Conservation (phyloP, 2,888 invertebrate species). For the Vanessa cardui region DNA sequence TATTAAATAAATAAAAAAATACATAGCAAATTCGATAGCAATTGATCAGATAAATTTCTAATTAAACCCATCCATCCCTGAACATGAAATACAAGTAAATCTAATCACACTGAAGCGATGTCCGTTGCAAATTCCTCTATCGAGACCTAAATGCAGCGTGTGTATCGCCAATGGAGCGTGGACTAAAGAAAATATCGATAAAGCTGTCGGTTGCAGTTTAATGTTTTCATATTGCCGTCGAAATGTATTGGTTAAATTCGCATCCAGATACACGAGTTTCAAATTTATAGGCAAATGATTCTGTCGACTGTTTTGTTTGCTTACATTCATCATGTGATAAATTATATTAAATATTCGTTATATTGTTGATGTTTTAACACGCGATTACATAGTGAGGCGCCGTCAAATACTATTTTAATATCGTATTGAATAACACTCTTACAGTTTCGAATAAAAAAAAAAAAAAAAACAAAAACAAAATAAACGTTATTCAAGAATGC, state of each 20-base stretch:
- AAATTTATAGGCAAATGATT: conserved; percentile 29
- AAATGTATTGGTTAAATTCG: conserved; percentile 30
- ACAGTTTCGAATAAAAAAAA: too few relatives aligned
- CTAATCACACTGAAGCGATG: neutral
- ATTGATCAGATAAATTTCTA: neutral
- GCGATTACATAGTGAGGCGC: neutral
- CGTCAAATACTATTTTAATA: too few relatives aligned
- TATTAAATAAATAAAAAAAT: neutral
- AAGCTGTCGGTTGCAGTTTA: conserved; percentile 39
- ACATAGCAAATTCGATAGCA: neutral
- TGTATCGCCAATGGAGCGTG: conserved; percentile 28
- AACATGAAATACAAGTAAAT: conserved; percentile 2
- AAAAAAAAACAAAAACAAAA: too few relatives aligned
- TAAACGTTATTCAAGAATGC: too few relatives aligned
- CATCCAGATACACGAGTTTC: conserved; percentile 23
- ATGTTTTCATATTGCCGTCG: conserved; percentile 36
- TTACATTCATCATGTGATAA: neutral
- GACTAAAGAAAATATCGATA: conserved; percentile 34
- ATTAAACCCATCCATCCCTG: neutral
- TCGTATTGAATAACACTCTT: too few relatives aligned
- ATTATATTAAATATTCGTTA: conserved; percentile 8
- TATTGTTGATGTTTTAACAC: neutral
- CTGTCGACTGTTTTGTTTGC: conserved; percentile 17
- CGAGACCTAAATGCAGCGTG: conserved; percentile 1
- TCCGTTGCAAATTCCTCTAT: conserved; percentile 6